These are phyloP conservation scores for Heptranchias perlo DNA, from an alignment of 2,113 vertebrate species.

Conservation along the genomic window DNA sequence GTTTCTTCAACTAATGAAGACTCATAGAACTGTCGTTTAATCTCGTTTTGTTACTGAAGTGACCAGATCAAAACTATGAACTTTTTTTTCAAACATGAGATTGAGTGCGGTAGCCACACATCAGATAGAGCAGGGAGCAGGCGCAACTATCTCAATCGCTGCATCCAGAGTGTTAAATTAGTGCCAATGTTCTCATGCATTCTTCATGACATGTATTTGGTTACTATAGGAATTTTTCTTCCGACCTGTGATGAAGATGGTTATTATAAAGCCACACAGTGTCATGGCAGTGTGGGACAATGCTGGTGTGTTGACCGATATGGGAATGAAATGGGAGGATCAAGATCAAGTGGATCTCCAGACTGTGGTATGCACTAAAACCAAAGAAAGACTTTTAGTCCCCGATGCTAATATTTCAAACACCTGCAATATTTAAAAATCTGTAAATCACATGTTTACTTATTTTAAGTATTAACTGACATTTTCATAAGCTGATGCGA, in stretches of 20 bases:
- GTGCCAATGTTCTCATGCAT: not conserved
- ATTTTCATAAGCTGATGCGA: not conserved
- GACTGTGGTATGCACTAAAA: constrained; percentile 72
- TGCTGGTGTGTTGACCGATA: constrained; percentile 98
- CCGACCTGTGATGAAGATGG: constrained; percentile 89
- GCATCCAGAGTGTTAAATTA: not conserved
- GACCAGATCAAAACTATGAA: too few species aligned
- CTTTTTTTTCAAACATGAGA: too few species aligned
- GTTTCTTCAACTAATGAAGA: too few species aligned
- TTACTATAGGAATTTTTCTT: constrained; percentile 71
- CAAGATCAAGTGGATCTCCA: constrained; percentile 67
- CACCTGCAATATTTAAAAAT: not conserved
- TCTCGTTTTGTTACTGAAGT: too few species aligned
- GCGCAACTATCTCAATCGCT: not conserved
- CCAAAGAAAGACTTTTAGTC: not conserved
- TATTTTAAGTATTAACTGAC: not conserved
- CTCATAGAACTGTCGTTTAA: too few species aligned
- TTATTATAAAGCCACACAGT: constrained; percentile 86
- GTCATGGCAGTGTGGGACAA: constrained; percentile 76
- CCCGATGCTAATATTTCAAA: not conserved
- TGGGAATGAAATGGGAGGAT: constrained; percentile 82
- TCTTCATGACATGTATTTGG: not conserved
- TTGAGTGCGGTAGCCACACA: too few species aligned
- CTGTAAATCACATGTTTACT: not conserved
- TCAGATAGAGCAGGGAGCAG: too few species aligned